Percentiles rank a stretch among this genome's conserved stretches.
phyloP scores from a whole-genome alignment of 1,140 invertebrate genomes.

The Zophobas atratus region DNA sequence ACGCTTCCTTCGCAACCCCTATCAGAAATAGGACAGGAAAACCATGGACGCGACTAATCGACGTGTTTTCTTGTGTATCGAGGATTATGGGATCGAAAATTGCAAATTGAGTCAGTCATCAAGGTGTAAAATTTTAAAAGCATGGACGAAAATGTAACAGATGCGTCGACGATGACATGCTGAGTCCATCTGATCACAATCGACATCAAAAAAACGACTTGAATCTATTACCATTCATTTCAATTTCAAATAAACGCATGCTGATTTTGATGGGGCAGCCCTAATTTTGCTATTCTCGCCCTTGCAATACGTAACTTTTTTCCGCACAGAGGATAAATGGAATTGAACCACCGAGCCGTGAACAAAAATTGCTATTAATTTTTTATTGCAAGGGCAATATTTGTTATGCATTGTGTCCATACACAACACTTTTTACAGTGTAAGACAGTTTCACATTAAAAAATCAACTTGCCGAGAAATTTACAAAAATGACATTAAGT shows the following conservation, averaged over 20 bases:
- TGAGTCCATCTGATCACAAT: conserved; percentile 60
- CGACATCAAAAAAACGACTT: conserved; percentile 59
- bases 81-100: conserved; percentile 13
- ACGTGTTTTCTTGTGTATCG: conserved; percentile 21
- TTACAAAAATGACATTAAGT: no score
- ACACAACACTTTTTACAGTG: no score
- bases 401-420: no score
- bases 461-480: no score
- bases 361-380: neutral
- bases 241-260: conserved; percentile 44
- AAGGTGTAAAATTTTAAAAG: conserved; percentile 21
- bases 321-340: neutral
- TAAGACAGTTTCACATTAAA: no score
- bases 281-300: conserved; percentile 22
- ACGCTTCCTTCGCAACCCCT: conserved; percentile 33
- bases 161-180: conserved; percentile 50
- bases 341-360: neutral
- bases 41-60: conserved; percentile 23
- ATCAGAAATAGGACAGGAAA: conserved; percentile 45
- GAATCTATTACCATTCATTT: conserved; percentile 61
- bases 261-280: conserved; percentile 31
- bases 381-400: neutral
- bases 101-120: conserved; percentile 15
- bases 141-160: conserved; percentile 31
- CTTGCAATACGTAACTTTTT: conserved; percentile 21